A percentile compares a stretch with the other conserved stretches of the same genome.
phyloP scores from a whole-genome alignment of 2,113 vertebrate species.

The Amblyornis subalaris region DNA sequence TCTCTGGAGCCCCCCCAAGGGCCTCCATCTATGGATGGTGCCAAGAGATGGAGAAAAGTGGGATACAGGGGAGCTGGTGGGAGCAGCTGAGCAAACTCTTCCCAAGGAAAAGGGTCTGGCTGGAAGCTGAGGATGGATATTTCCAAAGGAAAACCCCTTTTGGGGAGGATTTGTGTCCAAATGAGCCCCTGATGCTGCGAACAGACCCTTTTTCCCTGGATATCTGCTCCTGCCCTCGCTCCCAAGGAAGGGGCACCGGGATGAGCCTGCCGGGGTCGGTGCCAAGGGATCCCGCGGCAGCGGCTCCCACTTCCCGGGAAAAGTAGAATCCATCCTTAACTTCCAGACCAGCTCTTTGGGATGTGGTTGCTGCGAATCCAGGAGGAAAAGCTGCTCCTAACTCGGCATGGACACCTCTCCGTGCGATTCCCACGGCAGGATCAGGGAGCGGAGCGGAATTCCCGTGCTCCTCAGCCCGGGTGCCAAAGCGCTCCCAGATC shows the following conservation, averaged over 20 bases:
- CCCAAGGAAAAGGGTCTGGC: not conserved
- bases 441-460: not conserved
- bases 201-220: not conserved
- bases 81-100: not conserved
- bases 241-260: not conserved
- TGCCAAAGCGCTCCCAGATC: not conserved
- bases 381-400: not conserved
- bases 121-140: not conserved
- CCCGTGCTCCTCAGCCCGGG: too few species aligned
- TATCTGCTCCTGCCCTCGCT: fast-evolving
- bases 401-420: not conserved
- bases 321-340: not conserved
- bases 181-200: fast-evolving
- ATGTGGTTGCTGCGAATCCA: fast-evolving
- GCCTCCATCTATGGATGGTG: fast-evolving
- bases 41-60: fast-evolving
- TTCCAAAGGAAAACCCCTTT: not conserved
- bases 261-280: not conserved
- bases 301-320: fast-evolving
- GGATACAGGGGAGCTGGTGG: fast-evolving
- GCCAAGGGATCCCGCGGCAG: not conserved
- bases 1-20: not conserved
- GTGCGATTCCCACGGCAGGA: fast-evolving
- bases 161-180: fast-evolving
- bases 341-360: not conserved